These are phyloP conservation scores for Diarsia mendica DNA, from an alignment of 2,888 invertebrate genomes.

Conservation along the genomic window DNA sequence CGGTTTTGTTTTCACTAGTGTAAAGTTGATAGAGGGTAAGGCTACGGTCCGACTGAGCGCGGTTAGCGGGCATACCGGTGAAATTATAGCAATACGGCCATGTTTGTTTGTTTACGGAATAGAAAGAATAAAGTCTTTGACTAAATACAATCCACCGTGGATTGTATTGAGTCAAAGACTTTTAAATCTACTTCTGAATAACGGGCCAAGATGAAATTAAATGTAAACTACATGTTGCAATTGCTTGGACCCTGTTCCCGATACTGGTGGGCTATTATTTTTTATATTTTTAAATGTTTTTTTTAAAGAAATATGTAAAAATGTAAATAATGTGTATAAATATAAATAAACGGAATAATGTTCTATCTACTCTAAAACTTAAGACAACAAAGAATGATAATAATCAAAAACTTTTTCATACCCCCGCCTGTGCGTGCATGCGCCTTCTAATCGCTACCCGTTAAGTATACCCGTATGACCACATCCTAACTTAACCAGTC, in stretches of 20 bases:
- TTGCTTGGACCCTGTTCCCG: too few species aligned
- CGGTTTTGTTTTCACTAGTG: conserved; percentile 79
- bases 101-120: too few species aligned
- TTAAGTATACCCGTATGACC: conserved; percentile 14
- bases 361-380: too few species aligned
- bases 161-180: neutral
- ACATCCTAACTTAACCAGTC: conserved; percentile 25
- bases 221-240: neutral
- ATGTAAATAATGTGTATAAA: too few species aligned
- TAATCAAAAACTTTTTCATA: neutral
- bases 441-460: conserved; percentile 15
- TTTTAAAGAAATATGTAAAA: too few species aligned
- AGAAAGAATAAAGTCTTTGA: too few species aligned
- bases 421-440: neutral
- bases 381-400: neutral
- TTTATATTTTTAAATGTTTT: too few species aligned
- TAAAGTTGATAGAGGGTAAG: conserved; percentile 25
- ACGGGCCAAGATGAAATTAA: neutral
- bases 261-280: too few species aligned
- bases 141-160: too few species aligned
- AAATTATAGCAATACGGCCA: neutral
- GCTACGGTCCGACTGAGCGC: conserved; percentile 16
- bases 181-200: neutral
- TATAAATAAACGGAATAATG: too few species aligned
- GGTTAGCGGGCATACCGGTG: neutral